Evolutionary conservation across 2,888 invertebrate genomes (phyloP), one percentile per base, ranked within the genome.

Genomic region (Beris chalybata): DNA sequence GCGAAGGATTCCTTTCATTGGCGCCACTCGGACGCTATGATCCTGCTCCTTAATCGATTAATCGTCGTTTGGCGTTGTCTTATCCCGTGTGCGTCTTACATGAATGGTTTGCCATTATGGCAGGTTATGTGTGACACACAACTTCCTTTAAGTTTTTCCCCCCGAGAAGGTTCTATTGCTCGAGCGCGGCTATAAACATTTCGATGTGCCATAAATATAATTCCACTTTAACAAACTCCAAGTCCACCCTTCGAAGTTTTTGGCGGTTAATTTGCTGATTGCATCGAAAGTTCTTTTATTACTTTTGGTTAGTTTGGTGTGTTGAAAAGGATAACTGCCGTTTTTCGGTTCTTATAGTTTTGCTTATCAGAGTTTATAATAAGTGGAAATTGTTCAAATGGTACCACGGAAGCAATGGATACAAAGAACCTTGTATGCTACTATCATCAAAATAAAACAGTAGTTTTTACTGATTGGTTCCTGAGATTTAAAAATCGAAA

Each of bases 1-100:
- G 22, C 32, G 54, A 69, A 69, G 67, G 38, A 38, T 9, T 67
- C 65, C 68, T 69, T 70, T 72, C 69, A 71, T 72, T 69, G 71
- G 73, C 73, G 73, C 73, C 73, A 73, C 71, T 70, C 70, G 68
- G 73, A 73, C 72, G 73, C 71, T 71, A 55, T 63, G 70, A 61
- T 61, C 15, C 61, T 61, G 32, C 50, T 52, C 61, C 71, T 71
- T 69, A 73, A 73, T 73, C 73, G 73, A 73, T 73, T 73, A 71
- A 70, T 71, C 69, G 66, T 66, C 67, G 58, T 64, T 69, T 65
- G 65, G 56, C 55, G 52, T 61, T 61, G 61, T 61, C 61, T 52
- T 65, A 44, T 64, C 58, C 59, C 55, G 52, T 54, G 68, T 68
- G 56, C 65, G 66, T 68, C 56, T 66, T 68, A 56, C 63, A 65